Conservation (phyloP, 2,797 vertebrate species). For the Thalassophryne amazonica region DNA sequence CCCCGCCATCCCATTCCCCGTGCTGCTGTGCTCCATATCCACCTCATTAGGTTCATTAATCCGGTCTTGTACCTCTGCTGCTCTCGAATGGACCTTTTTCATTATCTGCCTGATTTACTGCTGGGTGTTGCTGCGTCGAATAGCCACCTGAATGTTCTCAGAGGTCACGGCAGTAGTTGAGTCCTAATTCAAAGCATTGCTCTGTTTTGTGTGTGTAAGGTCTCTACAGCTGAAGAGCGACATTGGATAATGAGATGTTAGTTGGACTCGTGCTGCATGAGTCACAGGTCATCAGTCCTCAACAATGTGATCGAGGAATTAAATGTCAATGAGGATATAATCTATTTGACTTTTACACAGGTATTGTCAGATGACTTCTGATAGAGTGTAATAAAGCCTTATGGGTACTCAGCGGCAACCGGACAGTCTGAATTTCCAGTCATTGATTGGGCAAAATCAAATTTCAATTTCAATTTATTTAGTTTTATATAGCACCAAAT, state of each 20-base stretch:
- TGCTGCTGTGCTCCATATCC: constrained; percentile 27
- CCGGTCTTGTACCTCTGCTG: constrained; percentile 14
- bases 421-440: too few relatives aligned
- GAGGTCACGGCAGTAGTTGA: constrained; percentile 8
- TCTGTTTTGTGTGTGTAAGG: neutral
- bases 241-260: constrained; percentile 3
- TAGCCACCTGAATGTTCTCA: constrained; percentile 16
- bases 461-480: too few relatives aligned
- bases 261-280: neutral
- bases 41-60: constrained; percentile 54
- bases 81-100: constrained; percentile 27
- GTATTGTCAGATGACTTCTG: constrained; percentile 35
- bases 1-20: neutral
- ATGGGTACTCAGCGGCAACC: constrained; percentile 16
- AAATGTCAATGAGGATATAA: constrained; percentile 58
- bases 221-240: constrained; percentile 23
- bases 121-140: constrained; percentile 8
- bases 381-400: constrained; percentile 24
- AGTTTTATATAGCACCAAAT: too few relatives aligned
- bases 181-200: neutral
- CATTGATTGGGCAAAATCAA: too few relatives aligned
- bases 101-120: constrained; percentile 50
- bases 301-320: constrained; percentile 26
- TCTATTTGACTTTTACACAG: constrained; percentile 17
- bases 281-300: constrained; percentile 14